Evolutionary conservation across 2,113 vertebrate species (phyloP).

Genomic region (Indri indri): DNA sequence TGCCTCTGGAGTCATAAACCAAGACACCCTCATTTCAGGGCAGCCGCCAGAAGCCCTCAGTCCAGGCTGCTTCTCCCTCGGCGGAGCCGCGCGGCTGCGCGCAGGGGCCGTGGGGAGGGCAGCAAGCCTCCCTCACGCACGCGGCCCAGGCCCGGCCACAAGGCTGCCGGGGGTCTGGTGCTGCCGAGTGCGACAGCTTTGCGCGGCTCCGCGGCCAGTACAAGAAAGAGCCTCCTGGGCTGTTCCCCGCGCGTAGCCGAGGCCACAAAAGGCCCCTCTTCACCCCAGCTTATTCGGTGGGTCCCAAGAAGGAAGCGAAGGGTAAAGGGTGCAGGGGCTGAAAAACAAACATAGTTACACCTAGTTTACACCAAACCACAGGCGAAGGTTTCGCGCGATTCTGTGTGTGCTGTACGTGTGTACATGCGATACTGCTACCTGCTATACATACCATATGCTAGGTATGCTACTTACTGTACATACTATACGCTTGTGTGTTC

Average conservation of each 20-base stretch:
- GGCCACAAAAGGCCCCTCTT: neutral
- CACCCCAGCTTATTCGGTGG: neutral
- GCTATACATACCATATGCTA: no score
- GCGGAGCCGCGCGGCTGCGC: no score
- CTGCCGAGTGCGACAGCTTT: neutral
- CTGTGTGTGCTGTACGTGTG: rapidly evolving
- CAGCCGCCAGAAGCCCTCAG: neutral
- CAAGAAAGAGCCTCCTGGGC: neutral
- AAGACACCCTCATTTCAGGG: neutral
- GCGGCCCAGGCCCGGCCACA: neutral
- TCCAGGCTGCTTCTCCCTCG: neutral
- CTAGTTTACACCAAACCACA: no score
- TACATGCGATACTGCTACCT: no score
- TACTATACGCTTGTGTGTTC: neutral
- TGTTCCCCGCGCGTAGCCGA: neutral
- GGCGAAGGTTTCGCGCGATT: neutral
- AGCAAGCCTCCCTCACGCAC: neutral
- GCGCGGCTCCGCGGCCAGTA: rapidly evolving
- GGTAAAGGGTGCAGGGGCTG: neutral
- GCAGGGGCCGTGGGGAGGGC: neutral
- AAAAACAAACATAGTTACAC: neutral
- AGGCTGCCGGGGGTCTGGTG: neutral
- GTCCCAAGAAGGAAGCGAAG: neutral
- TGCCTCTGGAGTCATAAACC: neutral
- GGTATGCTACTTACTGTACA: no score